A percentile compares a stretch with the other conserved stretches of the same genome.
Conservation (phyloP, 2,797 vertebrate genomes). For the Vespertilio murinus region DNA sequence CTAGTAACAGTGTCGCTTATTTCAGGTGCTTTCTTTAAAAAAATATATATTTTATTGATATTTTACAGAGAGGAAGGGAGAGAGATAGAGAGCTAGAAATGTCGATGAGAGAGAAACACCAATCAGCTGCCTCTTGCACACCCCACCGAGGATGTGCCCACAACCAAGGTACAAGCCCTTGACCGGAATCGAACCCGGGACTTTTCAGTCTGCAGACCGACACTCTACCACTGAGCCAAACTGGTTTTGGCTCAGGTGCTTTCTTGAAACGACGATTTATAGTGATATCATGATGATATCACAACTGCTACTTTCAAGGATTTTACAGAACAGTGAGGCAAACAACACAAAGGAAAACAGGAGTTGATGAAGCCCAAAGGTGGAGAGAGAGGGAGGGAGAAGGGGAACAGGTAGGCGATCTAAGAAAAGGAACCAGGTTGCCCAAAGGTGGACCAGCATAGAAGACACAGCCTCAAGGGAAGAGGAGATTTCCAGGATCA, state of each 20-base stretch:
- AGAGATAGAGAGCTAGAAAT: too few relatives aligned
- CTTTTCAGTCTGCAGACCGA: too few relatives aligned
- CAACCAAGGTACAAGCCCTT: too few relatives aligned
- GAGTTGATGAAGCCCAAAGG: slow-evolving; percentile 1
- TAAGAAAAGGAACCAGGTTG: not conserved
- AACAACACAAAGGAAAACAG: slow-evolving; percentile 23
- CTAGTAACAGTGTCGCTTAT: not conserved
- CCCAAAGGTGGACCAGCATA: not conserved
- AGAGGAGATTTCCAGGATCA: not conserved
- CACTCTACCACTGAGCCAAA: too few relatives aligned
- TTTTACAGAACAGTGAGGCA: not conserved
- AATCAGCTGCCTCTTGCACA: too few relatives aligned
- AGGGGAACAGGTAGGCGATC: not conserved
- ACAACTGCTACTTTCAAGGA: not conserved
- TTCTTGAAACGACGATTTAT: slow-evolving; percentile 3
- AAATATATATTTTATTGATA: too few relatives aligned
- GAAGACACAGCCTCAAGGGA: not conserved
- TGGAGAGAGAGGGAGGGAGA: not conserved
- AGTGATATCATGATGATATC: not conserved
- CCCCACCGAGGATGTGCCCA: too few relatives aligned
- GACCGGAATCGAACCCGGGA: too few relatives aligned
- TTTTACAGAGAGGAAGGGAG: too few relatives aligned
- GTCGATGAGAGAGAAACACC: too few relatives aligned
- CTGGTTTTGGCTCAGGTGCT: not conserved
- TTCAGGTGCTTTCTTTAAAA: slow-evolving; percentile 27